A percentile compares a stretch with the other conserved stretches of the same genome.
Conservation (phyloP, 2,888 invertebrate species). For the Danaus chrysippus region DNA sequence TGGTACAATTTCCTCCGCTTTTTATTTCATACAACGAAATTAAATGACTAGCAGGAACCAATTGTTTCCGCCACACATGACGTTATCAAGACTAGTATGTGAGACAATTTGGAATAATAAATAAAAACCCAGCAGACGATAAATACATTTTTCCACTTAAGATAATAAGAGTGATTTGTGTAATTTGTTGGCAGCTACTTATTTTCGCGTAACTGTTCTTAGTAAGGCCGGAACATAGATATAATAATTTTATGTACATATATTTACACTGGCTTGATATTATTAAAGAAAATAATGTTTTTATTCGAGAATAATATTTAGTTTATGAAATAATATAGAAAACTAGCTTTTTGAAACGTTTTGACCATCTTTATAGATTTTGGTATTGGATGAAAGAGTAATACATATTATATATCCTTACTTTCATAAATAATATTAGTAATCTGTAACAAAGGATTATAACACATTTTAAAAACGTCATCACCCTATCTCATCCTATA, state of each 20-base stretch:
- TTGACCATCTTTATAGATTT: no score
- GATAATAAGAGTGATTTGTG: slow-evolving; percentile 49
- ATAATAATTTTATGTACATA: slow-evolving; percentile 21
- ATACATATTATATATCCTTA: no score
- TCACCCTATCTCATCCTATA: no score
- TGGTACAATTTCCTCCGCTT: background rate
- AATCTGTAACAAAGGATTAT: no score
- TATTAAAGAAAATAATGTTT: no score
- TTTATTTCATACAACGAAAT: background rate
- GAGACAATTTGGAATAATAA: background rate
- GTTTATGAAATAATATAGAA: no score
- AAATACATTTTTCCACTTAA: slow-evolving; percentile 53
- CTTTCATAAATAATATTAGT: no score
- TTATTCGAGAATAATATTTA: no score
- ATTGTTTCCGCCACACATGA: background rate
- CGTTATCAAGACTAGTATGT: background rate
- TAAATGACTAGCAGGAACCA: background rate
- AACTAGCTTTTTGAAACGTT: no score
- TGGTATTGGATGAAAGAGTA: no score
- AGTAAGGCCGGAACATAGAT: slow-evolving; percentile 15
- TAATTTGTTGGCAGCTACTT: slow-evolving; percentile 48
- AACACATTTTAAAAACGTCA: no score
- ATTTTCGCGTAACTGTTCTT: slow-evolving; percentile 40
- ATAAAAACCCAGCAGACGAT: slow-evolving; percentile 33
- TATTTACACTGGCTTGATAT: no score